Evolutionary conservation across 2,113 vertebrate species (phyloP).

Genomic region (Oncorhynchus nerka): DNA sequence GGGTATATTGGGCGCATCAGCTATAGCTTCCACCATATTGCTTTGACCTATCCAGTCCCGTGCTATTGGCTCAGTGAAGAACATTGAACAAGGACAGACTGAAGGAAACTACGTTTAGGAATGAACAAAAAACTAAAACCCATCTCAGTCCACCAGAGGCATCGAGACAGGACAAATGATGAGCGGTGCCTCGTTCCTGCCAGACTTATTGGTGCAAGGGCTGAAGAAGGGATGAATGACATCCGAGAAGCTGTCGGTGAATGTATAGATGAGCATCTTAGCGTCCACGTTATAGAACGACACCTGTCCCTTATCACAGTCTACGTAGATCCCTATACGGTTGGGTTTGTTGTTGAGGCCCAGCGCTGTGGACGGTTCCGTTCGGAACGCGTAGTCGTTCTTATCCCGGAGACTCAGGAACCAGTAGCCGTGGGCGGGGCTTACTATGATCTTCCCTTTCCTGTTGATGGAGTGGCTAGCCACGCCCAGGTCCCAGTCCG

Average conservation of each 20-base stretch:
- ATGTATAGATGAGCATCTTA: constrained; percentile 59
- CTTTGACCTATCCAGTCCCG: not conserved
- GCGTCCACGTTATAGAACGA: constrained; percentile 68
- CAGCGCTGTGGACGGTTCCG: constrained; percentile 53
- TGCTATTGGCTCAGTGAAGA: not conserved
- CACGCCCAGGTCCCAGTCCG: constrained; percentile 75
- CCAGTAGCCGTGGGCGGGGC: constrained; percentile 73
- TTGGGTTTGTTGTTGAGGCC: constrained; percentile 40
- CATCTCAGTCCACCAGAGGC: constrained; percentile 31
- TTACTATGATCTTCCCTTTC: constrained; percentile 71
- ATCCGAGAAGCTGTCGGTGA: constrained; percentile 63
- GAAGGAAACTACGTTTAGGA: not conserved
- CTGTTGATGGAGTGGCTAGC: constrained; percentile 59
- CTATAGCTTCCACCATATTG: too few species aligned
- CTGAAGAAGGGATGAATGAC: constrained; percentile 78
- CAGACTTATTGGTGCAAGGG: constrained; percentile 71
- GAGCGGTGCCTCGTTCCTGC: constrained; percentile 59
- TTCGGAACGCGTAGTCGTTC: constrained; percentile 57
- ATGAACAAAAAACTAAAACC: not conserved
- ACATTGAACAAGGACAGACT: not conserved
- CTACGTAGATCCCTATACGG: constrained; percentile 59
- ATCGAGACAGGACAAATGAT: constrained; percentile 53
- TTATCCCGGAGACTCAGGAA: constrained; percentile 71
- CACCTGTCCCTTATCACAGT: constrained; percentile 64
- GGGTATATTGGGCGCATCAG: too few species aligned